These are phyloP conservation scores for Nannospalax galili DNA, from an alignment of 2,113 vertebrate species.

Conservation along the genomic window DNA sequence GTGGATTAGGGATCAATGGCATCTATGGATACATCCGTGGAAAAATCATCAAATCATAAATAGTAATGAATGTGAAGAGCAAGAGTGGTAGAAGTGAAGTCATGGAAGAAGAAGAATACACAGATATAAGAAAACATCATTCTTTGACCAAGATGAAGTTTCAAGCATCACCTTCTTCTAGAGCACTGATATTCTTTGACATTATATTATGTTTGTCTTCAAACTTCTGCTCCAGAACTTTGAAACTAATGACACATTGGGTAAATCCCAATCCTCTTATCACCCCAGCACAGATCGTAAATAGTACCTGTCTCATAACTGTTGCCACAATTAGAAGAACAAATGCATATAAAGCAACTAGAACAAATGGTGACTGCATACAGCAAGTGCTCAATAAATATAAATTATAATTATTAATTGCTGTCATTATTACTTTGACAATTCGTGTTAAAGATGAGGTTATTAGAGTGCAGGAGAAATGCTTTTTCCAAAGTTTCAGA, in stretches of 20 bases:
- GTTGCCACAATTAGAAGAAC: neutral
- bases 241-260: neutral
- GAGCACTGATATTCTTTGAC: neutral
- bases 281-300: neutral
- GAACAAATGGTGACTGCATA: neutral
- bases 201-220: neutral
- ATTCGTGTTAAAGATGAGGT: slow-evolving; percentile 20
- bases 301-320: neutral
- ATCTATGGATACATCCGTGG: no score
- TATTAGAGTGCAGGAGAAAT: neutral
- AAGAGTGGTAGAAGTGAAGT: neutral
- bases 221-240: neutral
- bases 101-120: neutral
- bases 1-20: no score
- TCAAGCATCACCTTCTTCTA: neutral
- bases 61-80: neutral
- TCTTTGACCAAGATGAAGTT: neutral
- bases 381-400: neutral
- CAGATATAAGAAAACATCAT: neutral
- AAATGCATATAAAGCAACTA: slow-evolving; percentile 1
- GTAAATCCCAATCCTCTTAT: neutral
- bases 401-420: neutral
- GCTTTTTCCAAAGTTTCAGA: neutral
- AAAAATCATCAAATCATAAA: neutral
- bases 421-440: neutral